phyloP scores from a whole-genome alignment of 2,113 vertebrate genomes.

The Pavo muticus region DNA sequence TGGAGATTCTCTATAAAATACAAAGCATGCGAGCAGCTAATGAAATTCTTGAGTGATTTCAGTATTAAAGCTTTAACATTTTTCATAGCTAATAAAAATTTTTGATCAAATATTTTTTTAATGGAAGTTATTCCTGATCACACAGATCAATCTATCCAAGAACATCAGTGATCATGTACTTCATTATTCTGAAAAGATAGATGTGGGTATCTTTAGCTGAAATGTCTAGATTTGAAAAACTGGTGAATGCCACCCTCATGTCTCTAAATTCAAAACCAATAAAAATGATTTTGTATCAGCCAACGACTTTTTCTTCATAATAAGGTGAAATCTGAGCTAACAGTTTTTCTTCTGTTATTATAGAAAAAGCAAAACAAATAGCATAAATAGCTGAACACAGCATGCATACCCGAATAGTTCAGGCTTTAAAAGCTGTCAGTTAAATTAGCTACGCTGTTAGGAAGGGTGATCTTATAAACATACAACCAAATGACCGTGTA shows the following conservation, averaged over 20 bases:
- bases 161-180: accelerated
- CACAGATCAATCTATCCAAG: neutral
- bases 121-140: neutral
- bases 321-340: neutral
- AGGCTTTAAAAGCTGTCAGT: neutral
- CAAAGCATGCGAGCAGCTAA: neutral
- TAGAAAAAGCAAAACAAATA: neutral
- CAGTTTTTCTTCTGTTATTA: neutral
- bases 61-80: neutral
- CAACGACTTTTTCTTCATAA: neutral
- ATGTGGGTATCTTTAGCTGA: neutral
- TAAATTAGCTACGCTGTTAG: neutral
- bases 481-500: neutral
- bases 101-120: neutral
- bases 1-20: neutral
- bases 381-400: neutral
- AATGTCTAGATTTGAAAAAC: neutral
- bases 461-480: neutral
- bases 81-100: neutral
- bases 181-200: neutral
- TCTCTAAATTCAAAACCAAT: neutral
- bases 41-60: neutral
- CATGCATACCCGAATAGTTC: neutral
- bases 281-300: neutral
- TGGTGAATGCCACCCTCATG: neutral